These are phyloP conservation scores for Carcharodon carcharias DNA, from an alignment of 2,797 vertebrate species.

Conservation along the genomic window DNA sequence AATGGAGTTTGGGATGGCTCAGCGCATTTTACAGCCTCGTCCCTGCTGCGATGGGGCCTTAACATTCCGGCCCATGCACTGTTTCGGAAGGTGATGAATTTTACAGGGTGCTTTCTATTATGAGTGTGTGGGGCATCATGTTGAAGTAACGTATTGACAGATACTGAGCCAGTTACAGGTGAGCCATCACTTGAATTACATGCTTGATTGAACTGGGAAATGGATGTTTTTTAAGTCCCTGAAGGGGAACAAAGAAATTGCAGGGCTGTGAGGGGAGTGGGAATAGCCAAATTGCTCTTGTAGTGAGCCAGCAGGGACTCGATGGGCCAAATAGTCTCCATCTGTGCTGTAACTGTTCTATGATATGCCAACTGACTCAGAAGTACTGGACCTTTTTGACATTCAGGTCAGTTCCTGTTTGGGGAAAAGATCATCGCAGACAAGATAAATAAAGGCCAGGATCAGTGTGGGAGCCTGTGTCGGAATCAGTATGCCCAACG, in stretches of 20 bases:
- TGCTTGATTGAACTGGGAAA: not conserved
- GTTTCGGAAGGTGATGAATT: not conserved
- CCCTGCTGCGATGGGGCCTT: no score
- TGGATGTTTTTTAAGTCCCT: no score
- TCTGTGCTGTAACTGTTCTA: not conserved
- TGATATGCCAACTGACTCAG: not conserved
- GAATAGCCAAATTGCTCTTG: not conserved
- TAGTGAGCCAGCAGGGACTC: not conserved
- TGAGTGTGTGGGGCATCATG: not conserved
- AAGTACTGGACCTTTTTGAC: not conserved
- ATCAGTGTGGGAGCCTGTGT: constrained; percentile 55
- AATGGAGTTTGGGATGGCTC: no score
- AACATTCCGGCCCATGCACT: not conserved
- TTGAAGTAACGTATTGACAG: not conserved
- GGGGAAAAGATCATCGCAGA: constrained; percentile 53
- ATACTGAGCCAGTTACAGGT: not conserved
- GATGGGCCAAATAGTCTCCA: not conserved
- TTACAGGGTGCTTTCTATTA: not conserved
- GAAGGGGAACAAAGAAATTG: not conserved
- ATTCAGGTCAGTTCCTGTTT: constrained; percentile 73
- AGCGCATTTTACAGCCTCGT: no score
- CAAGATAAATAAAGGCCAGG: constrained; percentile 45
- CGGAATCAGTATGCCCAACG: constrained; percentile 57
- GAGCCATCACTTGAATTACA: not conserved
- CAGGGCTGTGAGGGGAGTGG: not conserved